Percentiles rank a stretch among this genome's conserved stretches.
Conservation (phyloP, 2,797 vertebrate species). For the Mormyrops attenuatus region DNA sequence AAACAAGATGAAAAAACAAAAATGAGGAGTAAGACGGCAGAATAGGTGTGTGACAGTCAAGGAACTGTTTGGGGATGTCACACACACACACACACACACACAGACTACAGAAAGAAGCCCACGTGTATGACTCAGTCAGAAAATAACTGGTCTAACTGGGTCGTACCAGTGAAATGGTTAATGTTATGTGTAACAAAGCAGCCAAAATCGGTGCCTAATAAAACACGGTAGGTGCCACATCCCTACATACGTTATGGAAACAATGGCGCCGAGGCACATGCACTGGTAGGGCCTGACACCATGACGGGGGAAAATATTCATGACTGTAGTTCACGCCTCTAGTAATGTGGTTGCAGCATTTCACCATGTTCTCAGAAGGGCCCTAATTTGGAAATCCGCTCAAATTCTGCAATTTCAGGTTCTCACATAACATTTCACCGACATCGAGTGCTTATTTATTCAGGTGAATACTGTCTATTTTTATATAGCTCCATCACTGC, state of each 20-base stretch:
- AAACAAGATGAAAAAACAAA: neutral
- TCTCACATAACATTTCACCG: neutral
- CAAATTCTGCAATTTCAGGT: neutral
- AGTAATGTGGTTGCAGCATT: neutral
- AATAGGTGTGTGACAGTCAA: neutral
- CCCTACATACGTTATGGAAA: neutral
- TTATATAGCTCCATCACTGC: neutral
- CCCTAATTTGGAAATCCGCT: neutral
- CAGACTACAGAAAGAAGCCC: neutral
- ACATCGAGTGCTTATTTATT: neutral
- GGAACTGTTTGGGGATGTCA: neutral
- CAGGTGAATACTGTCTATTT: neutral
- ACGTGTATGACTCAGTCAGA: neutral
- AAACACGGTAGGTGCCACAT: neutral
- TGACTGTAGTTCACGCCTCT: neutral
- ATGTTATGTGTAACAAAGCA: neutral
- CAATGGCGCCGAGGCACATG: neutral
- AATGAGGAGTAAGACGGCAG: neutral
- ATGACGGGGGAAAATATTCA: neutral
- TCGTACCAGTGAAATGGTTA: neutral
- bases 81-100: neutral
- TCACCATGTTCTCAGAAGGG: neutral
- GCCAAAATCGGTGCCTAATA: neutral
- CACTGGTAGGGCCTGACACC: neutral
- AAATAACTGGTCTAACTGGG: slow-evolving; percentile 13